phyloP scores from a whole-genome alignment of 2,888 invertebrate genomes.

The Eustalomyia histrio region DNA sequence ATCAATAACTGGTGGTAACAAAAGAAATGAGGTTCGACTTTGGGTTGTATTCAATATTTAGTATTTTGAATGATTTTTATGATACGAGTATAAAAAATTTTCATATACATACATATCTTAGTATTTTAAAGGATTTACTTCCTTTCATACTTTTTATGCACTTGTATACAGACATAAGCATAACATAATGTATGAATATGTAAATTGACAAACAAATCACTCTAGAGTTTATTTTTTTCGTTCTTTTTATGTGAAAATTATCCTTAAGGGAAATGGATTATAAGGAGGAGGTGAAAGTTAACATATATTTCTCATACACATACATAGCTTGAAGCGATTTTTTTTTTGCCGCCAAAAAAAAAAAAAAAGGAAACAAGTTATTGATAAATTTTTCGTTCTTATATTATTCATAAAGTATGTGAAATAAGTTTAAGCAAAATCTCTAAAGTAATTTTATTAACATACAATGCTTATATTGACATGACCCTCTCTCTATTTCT shows the following conservation, averaged over 20 bases:
- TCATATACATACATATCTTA: not conserved
- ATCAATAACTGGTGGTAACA: slow-evolving; percentile 48
- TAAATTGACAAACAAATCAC: slow-evolving; percentile 78
- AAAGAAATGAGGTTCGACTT: slow-evolving; percentile 17
- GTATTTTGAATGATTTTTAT: slow-evolving; percentile 32
- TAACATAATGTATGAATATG: slow-evolving; percentile 70
- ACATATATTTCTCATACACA: no score
- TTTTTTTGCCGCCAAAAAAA: slow-evolving; percentile 23
- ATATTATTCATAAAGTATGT: slow-evolving; percentile 38
- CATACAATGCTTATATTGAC: slow-evolving; percentile 43
- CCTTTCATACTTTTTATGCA: slow-evolving; percentile 42
- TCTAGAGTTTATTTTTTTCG: slow-evolving; percentile 60
- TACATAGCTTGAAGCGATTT: slow-evolving; percentile 47
- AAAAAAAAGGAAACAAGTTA: slow-evolving; percentile 52
- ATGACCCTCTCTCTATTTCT: slow-evolving; percentile 19
- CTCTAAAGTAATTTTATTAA: slow-evolving; percentile 62
- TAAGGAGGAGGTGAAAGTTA: slow-evolving; percentile 17
- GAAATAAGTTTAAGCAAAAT: slow-evolving; percentile 32
- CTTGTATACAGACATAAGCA: slow-evolving; percentile 40
- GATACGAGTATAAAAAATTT: slow-evolving; percentile 47
- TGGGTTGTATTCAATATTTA: slow-evolving; percentile 18
- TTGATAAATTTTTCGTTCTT: slow-evolving; percentile 40
- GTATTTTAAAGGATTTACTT: slow-evolving; percentile 53
- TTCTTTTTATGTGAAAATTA: slow-evolving; percentile 62
- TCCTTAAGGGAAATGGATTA: slow-evolving; percentile 58